Evolutionary conservation across 2,888 invertebrate genomes (phyloP).

Genomic region (Pegoplata infirma): DNA sequence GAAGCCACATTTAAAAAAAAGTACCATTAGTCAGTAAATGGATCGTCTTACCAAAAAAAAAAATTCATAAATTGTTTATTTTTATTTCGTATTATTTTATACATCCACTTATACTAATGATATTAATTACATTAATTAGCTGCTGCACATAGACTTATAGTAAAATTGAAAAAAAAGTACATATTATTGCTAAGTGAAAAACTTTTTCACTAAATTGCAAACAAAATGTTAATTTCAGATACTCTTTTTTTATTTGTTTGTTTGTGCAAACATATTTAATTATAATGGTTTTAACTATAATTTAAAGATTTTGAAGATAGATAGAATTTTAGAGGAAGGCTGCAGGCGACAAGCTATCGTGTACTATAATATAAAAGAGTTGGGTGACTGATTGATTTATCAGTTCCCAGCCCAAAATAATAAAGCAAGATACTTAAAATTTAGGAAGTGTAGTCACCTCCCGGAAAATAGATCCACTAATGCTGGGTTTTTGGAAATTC

Average conservation of each 20-base stretch:
- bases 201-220: constrained; percentile 56
- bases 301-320: too few species aligned
- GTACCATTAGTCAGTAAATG: constrained; percentile 47
- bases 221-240: constrained; percentile 64
- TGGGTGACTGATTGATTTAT: too few species aligned
- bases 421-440: too few species aligned
- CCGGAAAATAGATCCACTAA: too few species aligned
- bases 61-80: constrained; percentile 23
- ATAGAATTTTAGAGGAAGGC: too few species aligned
- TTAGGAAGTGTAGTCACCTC: too few species aligned
- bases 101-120: constrained; percentile 44
- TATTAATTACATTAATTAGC: constrained; percentile 60
- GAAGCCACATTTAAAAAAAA: constrained; percentile 18
- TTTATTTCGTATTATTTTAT: constrained; percentile 4
- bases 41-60: constrained; percentile 52
- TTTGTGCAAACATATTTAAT: constrained; percentile 10
- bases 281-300: constrained; percentile 10
- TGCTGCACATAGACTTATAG: constrained; percentile 38
- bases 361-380: too few species aligned
- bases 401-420: too few species aligned
- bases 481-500: too few species aligned
- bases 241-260: constrained; percentile 21
- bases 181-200: constrained; percentile 37
- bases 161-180: constrained; percentile 29
- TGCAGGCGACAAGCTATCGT: too few species aligned